Base-by-base conservation (phyloP, 2,888 invertebrate species). In the Apotomis turbidana region DNA sequence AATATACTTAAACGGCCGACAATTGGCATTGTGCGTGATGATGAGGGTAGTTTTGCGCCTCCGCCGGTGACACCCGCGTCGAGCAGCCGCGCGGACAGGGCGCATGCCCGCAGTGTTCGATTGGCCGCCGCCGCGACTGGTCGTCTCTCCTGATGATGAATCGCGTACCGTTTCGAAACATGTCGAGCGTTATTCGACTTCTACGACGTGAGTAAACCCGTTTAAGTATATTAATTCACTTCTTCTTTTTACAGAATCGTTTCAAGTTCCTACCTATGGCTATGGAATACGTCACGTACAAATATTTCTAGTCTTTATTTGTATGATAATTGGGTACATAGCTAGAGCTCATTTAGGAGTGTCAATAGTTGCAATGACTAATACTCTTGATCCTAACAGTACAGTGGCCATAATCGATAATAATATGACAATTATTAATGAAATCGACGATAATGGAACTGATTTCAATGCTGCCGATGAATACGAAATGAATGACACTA, bases 341-440 rank as follows among this genome's bases (percentile, higher is more conserved):
- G 79, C 83, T 0, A 80, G 88, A 73, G 85, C 79, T 12, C 89
- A 89, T 67, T 73, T 89, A 49, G 86, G 85, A n/a, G 88, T 88
- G 0, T 83, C 87, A 0, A 80, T 89, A 5, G 89, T 89, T 4
- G 87, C 87, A 3, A 88, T 89, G 87, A 85, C 85, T 0, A 80
- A 15, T 78, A 4, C 62, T 3, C 58, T 13, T 38, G 49, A 13
- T 51, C 41, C 70, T 58, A 44, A 13, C 51, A 41, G 57, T 51
- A 63, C 52, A 60, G 52, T 13, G 27, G 27, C 27, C 27, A 27
- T 27, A 27, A 27, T 27, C 27, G 2, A 27, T 27, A 27, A 27
- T 4, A 64, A 59, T 61, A 15, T 44, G 5, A 60, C 49, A 55
- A 9, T 55, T 41, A 0, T 6, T 41, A 41, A 41, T 41, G 41